Conservation (phyloP, 2,797 vertebrate genomes). For the Sebastes kiyomatsui region DNA sequence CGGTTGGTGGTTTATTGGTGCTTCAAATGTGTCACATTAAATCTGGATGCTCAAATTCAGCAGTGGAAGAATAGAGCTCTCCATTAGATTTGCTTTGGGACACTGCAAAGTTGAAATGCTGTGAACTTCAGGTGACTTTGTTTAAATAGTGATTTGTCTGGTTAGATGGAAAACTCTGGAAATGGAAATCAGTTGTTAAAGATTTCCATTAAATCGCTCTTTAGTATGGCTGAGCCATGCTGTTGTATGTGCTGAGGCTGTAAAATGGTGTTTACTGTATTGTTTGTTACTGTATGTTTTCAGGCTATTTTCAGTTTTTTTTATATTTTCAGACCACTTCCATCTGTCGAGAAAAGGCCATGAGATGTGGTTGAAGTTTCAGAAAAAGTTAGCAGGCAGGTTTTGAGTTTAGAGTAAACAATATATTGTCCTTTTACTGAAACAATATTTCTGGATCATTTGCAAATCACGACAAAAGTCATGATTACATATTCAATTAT, state of each 20-base stretch:
- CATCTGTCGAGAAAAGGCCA: background rate
- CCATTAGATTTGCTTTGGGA: background rate
- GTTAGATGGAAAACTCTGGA: background rate
- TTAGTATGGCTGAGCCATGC: background rate
- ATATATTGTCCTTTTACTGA: background rate
- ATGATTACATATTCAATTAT: background rate
- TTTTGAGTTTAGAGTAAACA: background rate
- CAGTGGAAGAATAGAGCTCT: background rate
- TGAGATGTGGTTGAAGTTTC: background rate
- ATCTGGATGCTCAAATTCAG: background rate
- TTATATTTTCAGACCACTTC: background rate
- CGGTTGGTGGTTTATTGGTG: constrained; percentile 35
- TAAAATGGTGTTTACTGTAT: background rate
- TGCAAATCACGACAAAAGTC: background rate
- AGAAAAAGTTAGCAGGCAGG: background rate
- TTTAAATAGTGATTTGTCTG: background rate
- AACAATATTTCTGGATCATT: background rate
- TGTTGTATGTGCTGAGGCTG: background rate
- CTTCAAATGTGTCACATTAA: constrained; percentile 22
- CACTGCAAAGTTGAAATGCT: background rate
- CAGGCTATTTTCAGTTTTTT: background rate
- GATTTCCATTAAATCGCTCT: background rate
- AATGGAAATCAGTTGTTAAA: background rate
- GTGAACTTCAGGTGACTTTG: background rate
- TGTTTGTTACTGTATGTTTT: background rate